phyloP scores from a whole-genome alignment of 2,888 invertebrate genomes.

The Galeopsomyia nigrocyanea region DNA sequence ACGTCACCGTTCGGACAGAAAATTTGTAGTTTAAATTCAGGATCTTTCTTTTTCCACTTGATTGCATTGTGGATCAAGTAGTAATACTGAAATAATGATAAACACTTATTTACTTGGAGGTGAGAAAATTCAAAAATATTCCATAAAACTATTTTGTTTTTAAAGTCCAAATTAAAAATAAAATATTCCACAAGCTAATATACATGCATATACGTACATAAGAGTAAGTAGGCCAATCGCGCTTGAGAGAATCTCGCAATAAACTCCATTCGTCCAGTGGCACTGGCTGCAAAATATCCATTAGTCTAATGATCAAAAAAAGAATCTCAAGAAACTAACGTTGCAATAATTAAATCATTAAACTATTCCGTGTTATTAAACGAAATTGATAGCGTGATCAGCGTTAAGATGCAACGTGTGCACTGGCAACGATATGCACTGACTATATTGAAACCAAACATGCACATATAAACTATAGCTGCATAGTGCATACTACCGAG shows the following conservation, averaged over 20 bases:
- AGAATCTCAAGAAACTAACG: no score
- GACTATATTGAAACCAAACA: no score
- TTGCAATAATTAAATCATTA: no score
- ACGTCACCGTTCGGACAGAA: constrained; percentile 68
- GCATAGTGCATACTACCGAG: no score
- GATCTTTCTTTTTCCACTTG: constrained; percentile 59
- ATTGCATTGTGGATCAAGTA: constrained; percentile 66
- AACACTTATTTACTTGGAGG: background rate
- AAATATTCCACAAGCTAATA: no score
- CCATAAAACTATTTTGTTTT: background rate
- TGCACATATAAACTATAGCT: no score
- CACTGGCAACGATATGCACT: no score
- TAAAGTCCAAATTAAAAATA: background rate
- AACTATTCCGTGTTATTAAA: no score
- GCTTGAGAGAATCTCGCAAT: constrained; percentile 56
- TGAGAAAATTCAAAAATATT: background rate
- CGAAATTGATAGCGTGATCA: no score
- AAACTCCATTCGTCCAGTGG: constrained; percentile 57
- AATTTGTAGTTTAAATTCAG: constrained; percentile 62
- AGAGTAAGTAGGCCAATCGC: constrained; percentile 23
- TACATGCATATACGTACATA: background rate
- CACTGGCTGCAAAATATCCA: constrained; percentile 55
- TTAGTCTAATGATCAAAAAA: background rate
- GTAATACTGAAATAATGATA: constrained; percentile 62
- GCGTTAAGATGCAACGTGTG: no score